Evolutionary conservation across 2,113 vertebrate genomes (phyloP).

Genomic region (Phrynosoma platyrhinos): DNA sequence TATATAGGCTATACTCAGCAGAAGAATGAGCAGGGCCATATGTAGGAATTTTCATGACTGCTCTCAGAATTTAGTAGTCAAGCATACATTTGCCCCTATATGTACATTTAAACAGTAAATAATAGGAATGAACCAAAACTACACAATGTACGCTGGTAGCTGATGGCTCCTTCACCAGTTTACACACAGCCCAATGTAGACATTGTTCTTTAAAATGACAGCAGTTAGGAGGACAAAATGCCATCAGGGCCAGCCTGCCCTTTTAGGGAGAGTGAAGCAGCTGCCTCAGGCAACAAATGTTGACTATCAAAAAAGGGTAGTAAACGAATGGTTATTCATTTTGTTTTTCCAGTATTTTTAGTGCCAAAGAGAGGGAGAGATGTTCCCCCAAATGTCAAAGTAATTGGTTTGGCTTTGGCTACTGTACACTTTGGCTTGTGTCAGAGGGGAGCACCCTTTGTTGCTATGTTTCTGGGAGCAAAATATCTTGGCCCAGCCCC

Average conservation of each 20-base stretch:
- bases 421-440: not conserved
- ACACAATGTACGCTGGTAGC: not conserved
- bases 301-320: too few species aligned
- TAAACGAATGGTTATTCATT: too few species aligned
- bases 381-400: not conserved
- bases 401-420: not conserved
- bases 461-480: not conserved
- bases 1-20: not conserved
- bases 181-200: not conserved
- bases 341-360: too few species aligned
- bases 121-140: not conserved
- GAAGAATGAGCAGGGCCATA: not conserved
- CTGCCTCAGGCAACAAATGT: too few species aligned
- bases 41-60: not conserved
- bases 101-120: not conserved
- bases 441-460: not conserved
- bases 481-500: not conserved
- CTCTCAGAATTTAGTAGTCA: not conserved
- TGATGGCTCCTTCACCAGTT: not conserved
- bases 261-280: too few species aligned
- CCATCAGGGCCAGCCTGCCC: too few species aligned
- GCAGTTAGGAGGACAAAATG: not conserved
- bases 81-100: too few species aligned
- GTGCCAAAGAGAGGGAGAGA: not conserved
- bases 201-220: not conserved